These are phyloP conservation scores for Albula goreensis DNA, from an alignment of 2,113 vertebrate species.

Conservation along the genomic window DNA sequence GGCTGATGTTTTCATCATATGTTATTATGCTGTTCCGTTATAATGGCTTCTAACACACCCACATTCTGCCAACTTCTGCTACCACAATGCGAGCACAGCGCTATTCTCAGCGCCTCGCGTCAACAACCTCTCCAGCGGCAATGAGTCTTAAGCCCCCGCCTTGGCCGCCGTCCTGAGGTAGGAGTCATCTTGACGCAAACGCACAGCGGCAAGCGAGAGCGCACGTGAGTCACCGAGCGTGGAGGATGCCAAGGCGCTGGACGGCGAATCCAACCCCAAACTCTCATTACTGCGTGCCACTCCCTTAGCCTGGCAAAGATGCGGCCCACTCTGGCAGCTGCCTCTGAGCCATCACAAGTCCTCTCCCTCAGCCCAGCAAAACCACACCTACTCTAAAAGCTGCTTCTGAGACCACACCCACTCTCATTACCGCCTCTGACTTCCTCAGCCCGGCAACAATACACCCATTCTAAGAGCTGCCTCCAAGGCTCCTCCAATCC, in stretches of 20 bases:
- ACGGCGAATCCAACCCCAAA: neutral
- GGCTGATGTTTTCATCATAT: too few species aligned
- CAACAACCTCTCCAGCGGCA: slow-evolving; percentile 47
- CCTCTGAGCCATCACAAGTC: too few species aligned
- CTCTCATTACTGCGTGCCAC: neutral
- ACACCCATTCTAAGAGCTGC: too few species aligned
- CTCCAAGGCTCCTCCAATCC: too few species aligned
- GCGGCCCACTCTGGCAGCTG: too few species aligned
- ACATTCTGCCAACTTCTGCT: too few species aligned
- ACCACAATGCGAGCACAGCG: neutral
- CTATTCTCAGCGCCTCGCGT: slow-evolving; percentile 52
- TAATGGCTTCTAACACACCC: neutral
- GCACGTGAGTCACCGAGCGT: neutral
- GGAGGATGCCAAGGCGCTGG: neutral
- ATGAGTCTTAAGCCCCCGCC: slow-evolving; percentile 32
- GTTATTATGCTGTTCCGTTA: neutral
- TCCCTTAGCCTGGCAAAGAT: too few species aligned
- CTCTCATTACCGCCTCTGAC: neutral
- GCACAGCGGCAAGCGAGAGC: neutral
- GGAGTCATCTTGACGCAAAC: neutral
- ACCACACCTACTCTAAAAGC: neutral
- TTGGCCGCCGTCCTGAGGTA: neutral
- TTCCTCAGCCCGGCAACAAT: too few species aligned
- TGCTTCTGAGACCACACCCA: neutral
- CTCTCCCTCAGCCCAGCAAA: too few species aligned